Conservation (phyloP, 1,140 invertebrate genomes). For the Drosophila burlai region DNA sequence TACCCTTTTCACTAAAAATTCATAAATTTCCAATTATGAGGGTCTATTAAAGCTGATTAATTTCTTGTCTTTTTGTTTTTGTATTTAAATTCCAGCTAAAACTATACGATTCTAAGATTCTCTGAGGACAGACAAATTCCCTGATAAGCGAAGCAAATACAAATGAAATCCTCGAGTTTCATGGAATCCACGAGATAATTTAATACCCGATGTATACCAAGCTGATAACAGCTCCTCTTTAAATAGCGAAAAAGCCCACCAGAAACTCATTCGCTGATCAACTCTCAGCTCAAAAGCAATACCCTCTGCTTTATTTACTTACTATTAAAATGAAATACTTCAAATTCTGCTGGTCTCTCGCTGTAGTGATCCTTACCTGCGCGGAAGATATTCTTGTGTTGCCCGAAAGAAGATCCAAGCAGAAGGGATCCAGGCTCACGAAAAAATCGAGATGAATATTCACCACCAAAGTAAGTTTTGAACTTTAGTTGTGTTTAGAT, state of each 20-base stretch:
- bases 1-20: background rate
- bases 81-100: background rate
- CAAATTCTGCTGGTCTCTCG: conserved; percentile 42
- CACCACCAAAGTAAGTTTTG: conserved; percentile 63
- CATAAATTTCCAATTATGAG: background rate
- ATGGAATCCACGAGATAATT: background rate
- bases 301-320: background rate
- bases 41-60: background rate
- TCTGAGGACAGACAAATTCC: background rate
- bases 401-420: conserved; percentile 30
- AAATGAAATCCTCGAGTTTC: background rate
- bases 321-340: conserved; percentile 59
- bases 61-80: background rate
- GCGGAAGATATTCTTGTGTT: conserved; percentile 32
- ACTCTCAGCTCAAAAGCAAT: conserved; percentile 3
- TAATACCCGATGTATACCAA: no score
- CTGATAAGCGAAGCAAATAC: background rate
- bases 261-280: conserved; percentile 7
- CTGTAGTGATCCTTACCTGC: conserved; percentile 25
- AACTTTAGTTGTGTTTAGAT: background rate
- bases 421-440: conserved; percentile 23
- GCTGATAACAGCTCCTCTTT: conserved; percentile 19
- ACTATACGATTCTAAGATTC: background rate
- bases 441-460: conserved; percentile 59
- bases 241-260: background rate